Base-by-base conservation (phyloP, 1,140 invertebrate genomes). In the Parasteatoda tepidariorum region DNA sequence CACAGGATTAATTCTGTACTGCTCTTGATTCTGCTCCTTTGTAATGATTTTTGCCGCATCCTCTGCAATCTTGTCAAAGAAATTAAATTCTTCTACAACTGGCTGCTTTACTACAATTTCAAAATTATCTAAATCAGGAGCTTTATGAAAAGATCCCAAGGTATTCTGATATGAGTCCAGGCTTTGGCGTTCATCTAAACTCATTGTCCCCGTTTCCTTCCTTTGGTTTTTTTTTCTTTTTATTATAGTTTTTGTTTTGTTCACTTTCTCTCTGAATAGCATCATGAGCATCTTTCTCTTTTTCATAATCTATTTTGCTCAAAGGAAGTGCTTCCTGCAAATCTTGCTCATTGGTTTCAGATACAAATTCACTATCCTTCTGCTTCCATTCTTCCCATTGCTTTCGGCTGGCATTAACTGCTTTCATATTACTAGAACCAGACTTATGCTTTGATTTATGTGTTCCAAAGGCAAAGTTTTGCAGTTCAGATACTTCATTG, bases 251-350 rank as follows among this genome's bases (percentile, higher is more conserved):
- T 71, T 84, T 84, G 33, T 22, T 62, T 24, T 41, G 54, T 61
- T 84, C 83, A 31, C 31, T 66, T 70, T 78, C 64, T 87, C 86
- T 57, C 75, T 86, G 62, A 41, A 85, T 22, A 67, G 85, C 86
- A 91, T 90, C 85, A 64, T 84, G 78, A 15, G 71, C 89, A 87
- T 91, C 89, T 88, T 92, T 92, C 85, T 92, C 92, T 86, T 92
- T 89, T 89, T 94, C 92, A 89, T 89, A 93, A 86, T 93, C 92
- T 68, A 93, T 87, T 89, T 93, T 93, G 13, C 93, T 94, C 67
- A 92, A 88, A 22, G 93, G 85, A 78, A 94, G 90, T 15, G 93
- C 93, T 91, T 92, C 90, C 86, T 92, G 90, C 22, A 94, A 86
- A 87, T 93, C 92, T 86, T 90, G 88, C 87, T 93, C 92, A 89